A percentile compares a stretch with the other conserved stretches of the same genome.
Conservation (phyloP, 1,140 invertebrate genomes). For the Danaus melanippus region DNA sequence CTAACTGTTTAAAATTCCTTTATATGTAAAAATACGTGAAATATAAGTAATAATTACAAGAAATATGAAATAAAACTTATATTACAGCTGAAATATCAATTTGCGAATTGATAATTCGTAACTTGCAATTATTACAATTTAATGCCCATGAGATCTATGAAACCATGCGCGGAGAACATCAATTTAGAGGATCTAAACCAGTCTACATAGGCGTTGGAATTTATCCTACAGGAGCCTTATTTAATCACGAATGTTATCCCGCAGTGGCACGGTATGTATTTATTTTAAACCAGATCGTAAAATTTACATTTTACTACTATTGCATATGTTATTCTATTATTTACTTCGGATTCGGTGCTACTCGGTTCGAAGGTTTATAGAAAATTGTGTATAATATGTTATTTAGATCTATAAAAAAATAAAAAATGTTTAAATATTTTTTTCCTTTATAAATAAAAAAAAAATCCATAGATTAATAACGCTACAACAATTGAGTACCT, state of each 20-base stretch:
- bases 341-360: neutral
- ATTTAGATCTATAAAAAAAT: too few species aligned
- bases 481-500: too few species aligned
- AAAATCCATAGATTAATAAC: too few species aligned
- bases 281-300: slow-evolving; percentile 4
- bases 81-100: slow-evolving; percentile 73
- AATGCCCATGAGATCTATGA: slow-evolving; percentile 93
- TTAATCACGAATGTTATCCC: slow-evolving; percentile 92
- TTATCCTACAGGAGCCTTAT: slow-evolving; percentile 85
- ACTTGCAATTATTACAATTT: slow-evolving; percentile 88
- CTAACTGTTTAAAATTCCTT: too few species aligned
- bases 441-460: too few species aligned
- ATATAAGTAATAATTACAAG: too few species aligned
- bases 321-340: neutral
- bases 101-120: slow-evolving; percentile 77
- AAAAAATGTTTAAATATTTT: too few species aligned
- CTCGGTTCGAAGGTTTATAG: too few species aligned
- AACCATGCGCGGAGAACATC: slow-evolving; percentile 71
- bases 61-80: slow-evolving; percentile 14
- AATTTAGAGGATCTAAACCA: slow-evolving; percentile 73
- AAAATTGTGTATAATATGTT: too few species aligned
- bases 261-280: slow-evolving; percentile 78
- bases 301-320: neutral
- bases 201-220: slow-evolving; percentile 83
- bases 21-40: too few species aligned